Conservation (phyloP, 2,888 invertebrate genomes). For the Agrotis exclamationis region DNA sequence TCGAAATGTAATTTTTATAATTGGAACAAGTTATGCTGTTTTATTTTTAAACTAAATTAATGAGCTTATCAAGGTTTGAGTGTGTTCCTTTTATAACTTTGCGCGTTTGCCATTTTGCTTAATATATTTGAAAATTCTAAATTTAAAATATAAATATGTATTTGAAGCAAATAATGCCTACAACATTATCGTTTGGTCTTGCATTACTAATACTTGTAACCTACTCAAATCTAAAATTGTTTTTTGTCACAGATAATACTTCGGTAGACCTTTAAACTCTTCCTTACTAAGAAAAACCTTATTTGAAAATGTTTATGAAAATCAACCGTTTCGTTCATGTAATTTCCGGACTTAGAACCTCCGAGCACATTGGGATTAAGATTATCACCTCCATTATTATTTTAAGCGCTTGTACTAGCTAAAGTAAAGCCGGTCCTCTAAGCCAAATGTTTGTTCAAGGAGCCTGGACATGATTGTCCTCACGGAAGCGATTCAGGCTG, state of each 20-base stretch:
- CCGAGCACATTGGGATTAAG: slow-evolving; percentile 27
- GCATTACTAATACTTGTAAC: not conserved
- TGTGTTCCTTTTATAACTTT: slow-evolving; percentile 41
- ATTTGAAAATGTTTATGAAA: not conserved
- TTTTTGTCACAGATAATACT: no score
- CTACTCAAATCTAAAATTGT: no score
- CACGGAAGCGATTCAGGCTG: slow-evolving; percentile 61
- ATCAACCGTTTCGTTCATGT: not conserved
- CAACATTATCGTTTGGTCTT: not conserved
- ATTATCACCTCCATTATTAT: slow-evolving; percentile 22
- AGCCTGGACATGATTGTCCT: slow-evolving; percentile 33
- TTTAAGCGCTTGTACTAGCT: slow-evolving; percentile 10
- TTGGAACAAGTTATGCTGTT: slow-evolving; percentile 54
- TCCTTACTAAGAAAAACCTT: not conserved
- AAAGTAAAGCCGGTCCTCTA: slow-evolving; percentile 13
- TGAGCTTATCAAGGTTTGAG: slow-evolving; percentile 40
- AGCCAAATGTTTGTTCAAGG: slow-evolving; percentile 39
- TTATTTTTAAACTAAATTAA: slow-evolving; percentile 53
- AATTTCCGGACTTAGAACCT: slow-evolving; percentile 24
- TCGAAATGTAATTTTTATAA: slow-evolving; percentile 59
- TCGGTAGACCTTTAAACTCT: not conserved
- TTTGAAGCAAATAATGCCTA: not conserved
- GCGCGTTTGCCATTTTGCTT: not conserved
- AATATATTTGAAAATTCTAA: not conserved
- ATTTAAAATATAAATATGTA: not conserved